Percentiles rank a stretch among this genome's conserved stretches.
Conservation (phyloP, 2,113 vertebrate genomes). For the Atrichornis clamosus region DNA sequence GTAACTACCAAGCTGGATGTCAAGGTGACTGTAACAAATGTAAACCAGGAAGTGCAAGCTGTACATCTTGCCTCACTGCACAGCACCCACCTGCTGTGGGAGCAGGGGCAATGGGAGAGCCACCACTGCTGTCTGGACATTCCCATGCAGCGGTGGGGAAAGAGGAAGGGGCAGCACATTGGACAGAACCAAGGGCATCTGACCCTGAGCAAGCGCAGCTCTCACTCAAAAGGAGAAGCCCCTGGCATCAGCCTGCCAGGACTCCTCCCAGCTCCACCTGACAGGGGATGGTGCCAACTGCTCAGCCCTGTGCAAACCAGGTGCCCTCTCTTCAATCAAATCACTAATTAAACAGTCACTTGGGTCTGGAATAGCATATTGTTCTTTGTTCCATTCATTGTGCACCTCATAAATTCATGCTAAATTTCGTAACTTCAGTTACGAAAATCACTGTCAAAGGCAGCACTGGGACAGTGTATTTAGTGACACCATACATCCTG, state of each 20-base stretch:
- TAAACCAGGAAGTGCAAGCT: not conserved
- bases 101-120: accelerated
- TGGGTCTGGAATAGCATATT: not conserved
- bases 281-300: accelerated
- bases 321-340: not conserved
- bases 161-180: accelerated
- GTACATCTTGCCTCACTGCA: accelerated
- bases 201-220: not conserved
- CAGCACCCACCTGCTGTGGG: too few species aligned
- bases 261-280: not conserved
- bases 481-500: not conserved
- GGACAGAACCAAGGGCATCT: not conserved
- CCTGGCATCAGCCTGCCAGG: too few species aligned
- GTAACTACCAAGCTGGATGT: not conserved
- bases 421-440: not conserved
- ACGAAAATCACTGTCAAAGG: not conserved
- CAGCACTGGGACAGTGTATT: not conserved
- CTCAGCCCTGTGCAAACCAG: not conserved
- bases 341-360: too few species aligned
- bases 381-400: not conserved
- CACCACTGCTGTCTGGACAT: accelerated
- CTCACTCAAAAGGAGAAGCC: not conserved
- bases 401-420: not conserved
- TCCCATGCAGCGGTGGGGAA: accelerated
- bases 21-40: not conserved